Conservation (phyloP, 2,113 vertebrate species). For the Leucoraja erinaceus region DNA sequence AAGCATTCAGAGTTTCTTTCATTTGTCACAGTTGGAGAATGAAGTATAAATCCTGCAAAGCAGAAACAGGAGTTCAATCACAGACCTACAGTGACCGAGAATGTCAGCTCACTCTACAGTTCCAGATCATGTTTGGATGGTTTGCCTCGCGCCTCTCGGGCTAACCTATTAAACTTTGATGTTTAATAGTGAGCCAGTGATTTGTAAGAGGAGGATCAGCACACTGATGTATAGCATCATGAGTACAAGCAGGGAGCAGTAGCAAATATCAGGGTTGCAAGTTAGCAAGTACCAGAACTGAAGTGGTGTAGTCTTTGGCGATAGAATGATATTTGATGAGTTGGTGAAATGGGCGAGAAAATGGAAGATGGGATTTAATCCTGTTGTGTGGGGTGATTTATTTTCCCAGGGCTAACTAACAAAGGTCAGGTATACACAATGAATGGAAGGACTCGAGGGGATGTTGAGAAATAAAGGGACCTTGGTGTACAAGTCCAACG, state of each 20-base stretch:
- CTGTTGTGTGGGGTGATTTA: too few relatives aligned
- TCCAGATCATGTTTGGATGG: neutral
- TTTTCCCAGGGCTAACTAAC: too few relatives aligned
- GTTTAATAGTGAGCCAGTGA: neutral
- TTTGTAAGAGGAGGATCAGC: neutral
- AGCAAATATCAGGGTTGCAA: neutral
- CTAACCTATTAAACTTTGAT: conserved; percentile 18
- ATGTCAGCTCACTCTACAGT: neutral
- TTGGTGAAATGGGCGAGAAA: too few relatives aligned
- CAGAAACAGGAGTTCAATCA: neutral
- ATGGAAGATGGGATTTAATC: too few relatives aligned
- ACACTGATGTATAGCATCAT: neutral
- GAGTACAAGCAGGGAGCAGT: neutral
- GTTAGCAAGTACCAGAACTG: neutral
- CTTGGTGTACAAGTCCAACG: too few relatives aligned
- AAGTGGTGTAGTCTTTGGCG: too few relatives aligned
- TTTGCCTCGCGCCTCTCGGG: neutral
- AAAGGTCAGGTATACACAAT: too few relatives aligned
- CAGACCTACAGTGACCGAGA: neutral
- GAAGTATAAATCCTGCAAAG: neutral
- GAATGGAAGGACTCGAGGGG: too few relatives aligned
- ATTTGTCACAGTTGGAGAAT: neutral
- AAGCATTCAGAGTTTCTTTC: neutral
- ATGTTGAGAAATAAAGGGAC: too few relatives aligned
- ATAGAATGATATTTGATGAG: too few relatives aligned